phyloP scores from a whole-genome alignment of 2,888 invertebrate species.

The Tortrix viridana region DNA sequence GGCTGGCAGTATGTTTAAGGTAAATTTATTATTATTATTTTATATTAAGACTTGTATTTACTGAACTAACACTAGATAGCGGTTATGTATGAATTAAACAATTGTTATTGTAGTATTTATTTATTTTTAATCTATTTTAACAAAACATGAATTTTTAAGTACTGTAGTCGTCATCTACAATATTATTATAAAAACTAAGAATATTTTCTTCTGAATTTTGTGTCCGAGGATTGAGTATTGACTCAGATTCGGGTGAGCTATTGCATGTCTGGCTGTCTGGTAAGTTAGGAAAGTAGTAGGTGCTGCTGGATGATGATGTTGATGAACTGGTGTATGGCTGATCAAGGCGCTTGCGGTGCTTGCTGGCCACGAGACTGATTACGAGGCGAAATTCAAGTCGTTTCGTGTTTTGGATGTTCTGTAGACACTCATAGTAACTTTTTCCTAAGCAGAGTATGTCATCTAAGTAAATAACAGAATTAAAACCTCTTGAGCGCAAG shows the following conservation, averaged over 20 bases:
- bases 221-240: neutral
- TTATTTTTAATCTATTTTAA: neutral
- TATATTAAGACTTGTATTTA: slow-evolving; percentile 1
- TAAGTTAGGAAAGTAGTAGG: neutral
- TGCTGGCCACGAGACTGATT: slow-evolving; percentile 7
- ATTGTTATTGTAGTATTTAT: neutral
- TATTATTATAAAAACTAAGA: neutral
- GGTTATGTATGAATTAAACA: neutral
- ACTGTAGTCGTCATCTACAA: neutral
- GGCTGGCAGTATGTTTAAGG: neutral
- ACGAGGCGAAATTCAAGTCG: slow-evolving; percentile 1
- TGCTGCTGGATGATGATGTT: slow-evolving; percentile 1
- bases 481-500: no score
- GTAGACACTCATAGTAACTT: no score
- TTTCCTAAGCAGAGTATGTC: no score
- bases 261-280: no score
- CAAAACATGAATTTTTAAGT: neutral
- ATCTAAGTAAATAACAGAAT: no score
- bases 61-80: neutral
- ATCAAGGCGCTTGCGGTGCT: neutral
- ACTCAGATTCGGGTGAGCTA: neutral
- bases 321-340: slow-evolving; percentile 1
- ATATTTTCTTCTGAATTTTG: neutral
- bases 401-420: no score
- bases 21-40: neutral